Evolutionary conservation across 1,140 invertebrate species (phyloP).

Genomic region (Tenebrio molitor): DNA sequence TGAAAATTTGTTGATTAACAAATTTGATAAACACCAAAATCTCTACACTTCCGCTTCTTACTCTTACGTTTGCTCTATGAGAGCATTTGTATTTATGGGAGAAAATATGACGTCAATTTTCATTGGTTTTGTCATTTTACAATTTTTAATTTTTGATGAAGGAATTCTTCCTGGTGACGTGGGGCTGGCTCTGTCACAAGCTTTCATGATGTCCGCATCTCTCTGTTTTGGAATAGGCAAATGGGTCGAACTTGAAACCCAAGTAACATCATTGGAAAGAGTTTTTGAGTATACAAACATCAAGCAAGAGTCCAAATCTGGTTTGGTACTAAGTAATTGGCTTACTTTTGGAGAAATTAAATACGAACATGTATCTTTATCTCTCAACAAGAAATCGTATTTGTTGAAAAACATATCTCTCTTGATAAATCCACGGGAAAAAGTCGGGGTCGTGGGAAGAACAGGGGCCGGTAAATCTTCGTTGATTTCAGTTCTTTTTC

Average conservation of each 20-base stretch:
- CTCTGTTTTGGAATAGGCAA: slow-evolving; percentile 77
- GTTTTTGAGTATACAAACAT: slow-evolving; percentile 81
- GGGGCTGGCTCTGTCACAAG: slow-evolving; percentile 74
- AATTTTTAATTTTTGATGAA: slow-evolving; percentile 57
- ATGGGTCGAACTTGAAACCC: slow-evolving; percentile 79
- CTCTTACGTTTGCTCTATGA: slow-evolving; percentile 71
- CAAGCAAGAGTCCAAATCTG: slow-evolving; percentile 75
- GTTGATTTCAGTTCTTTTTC: slow-evolving; percentile 80
- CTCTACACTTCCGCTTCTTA: slow-evolving; percentile 76
- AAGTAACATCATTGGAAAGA: slow-evolving; percentile 85
- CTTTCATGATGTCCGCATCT: slow-evolving; percentile 72
- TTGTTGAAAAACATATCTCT: slow-evolving; percentile 81
- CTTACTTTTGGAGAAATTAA: slow-evolving; percentile 78
- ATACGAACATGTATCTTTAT: slow-evolving; percentile 78
- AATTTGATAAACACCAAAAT: slow-evolving; percentile 85
- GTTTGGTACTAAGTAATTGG: slow-evolving; percentile 72
- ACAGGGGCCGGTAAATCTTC: slow-evolving; percentile 90
- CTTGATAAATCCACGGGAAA: slow-evolving; percentile 71
- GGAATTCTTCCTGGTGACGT: slow-evolving; percentile 70
- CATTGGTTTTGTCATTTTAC: slow-evolving; percentile 73
- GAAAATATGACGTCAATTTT: slow-evolving; percentile 82
- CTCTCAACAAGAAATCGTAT: slow-evolving; percentile 70
- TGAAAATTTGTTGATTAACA: slow-evolving; percentile 80
- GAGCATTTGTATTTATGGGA: slow-evolving; percentile 80
- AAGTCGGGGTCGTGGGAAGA: slow-evolving; percentile 84